Conservation (phyloP, 1,140 invertebrate species). For the Cyphomyrmex costatus region DNA sequence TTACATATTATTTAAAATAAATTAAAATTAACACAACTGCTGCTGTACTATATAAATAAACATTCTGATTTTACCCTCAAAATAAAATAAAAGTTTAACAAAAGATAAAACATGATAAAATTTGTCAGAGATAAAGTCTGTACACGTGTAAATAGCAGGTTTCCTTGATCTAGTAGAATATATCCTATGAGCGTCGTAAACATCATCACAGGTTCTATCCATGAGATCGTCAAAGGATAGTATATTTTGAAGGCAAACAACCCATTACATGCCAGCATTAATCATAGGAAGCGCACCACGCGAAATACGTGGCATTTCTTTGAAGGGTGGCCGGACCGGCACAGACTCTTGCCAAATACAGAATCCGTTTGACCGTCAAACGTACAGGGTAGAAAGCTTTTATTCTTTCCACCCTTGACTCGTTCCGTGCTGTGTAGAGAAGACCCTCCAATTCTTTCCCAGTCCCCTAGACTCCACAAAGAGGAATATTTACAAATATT, state of each 20-base stretch:
- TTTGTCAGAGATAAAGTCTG: neutral
- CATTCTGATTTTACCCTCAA: neutral
- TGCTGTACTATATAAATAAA: neutral
- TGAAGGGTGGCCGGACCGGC: slow-evolving; percentile 79
- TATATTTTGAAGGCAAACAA: slow-evolving; percentile 81
- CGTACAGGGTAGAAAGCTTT: slow-evolving; percentile 83
- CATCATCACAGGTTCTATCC: slow-evolving; percentile 60
- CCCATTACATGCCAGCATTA: slow-evolving; percentile 78
- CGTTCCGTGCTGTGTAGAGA: slow-evolving; percentile 67
- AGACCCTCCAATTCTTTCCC: slow-evolving; percentile 58
- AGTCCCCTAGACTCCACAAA: slow-evolving; percentile 55
- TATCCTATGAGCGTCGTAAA: slow-evolving; percentile 63
- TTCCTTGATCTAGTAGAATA: slow-evolving; percentile 55
- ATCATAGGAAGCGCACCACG: slow-evolving; percentile 79
- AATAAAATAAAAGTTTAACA: slow-evolving; percentile 5
- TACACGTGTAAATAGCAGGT: slow-evolving; percentile 26
- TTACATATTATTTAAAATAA: neutral
- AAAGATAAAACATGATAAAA: neutral
- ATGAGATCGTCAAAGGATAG: slow-evolving; percentile 70
- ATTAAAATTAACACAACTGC: neutral
- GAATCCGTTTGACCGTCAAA: slow-evolving; percentile 83
- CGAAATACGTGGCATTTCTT: slow-evolving; percentile 81
- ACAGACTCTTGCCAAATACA: slow-evolving; percentile 83
- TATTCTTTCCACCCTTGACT: slow-evolving; percentile 82
- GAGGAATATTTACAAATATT: slow-evolving; percentile 82